Conservation (phyloP, 2,113 vertebrate species). For the Cairina moschata region DNA sequence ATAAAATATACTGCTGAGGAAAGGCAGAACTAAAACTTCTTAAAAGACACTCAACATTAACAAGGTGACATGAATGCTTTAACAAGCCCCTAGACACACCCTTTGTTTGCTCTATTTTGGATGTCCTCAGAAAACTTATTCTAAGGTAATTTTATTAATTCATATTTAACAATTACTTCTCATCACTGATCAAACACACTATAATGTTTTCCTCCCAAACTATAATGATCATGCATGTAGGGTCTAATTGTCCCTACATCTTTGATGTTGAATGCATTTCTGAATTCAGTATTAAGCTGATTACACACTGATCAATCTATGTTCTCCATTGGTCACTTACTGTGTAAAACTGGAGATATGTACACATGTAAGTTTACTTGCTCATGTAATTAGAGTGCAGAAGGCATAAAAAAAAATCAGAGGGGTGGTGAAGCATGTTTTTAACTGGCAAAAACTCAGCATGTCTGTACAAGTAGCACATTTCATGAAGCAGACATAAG, state of each 20-base stretch:
- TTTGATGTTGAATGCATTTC: neutral
- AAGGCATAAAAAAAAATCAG: neutral
- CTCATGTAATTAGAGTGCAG: neutral
- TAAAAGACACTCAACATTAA: neutral
- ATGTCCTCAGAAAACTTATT: neutral
- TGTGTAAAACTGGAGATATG: neutral
- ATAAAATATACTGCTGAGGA: neutral
- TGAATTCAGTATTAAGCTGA: neutral
- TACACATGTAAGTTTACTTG: neutral
- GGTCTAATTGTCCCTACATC: neutral
- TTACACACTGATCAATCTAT: neutral
- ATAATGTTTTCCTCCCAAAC: neutral
- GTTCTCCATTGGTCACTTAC: neutral
- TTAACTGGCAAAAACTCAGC: neutral
- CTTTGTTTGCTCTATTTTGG: neutral
- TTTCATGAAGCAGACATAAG: conserved; percentile 8
- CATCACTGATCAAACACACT: neutral
- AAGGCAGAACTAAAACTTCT: neutral
- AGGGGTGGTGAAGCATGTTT: neutral
- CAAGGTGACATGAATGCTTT: neutral
- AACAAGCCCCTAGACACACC: neutral
- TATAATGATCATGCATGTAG: neutral
- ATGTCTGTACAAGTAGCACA: conserved; percentile 40
- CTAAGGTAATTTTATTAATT: neutral
- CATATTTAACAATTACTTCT: neutral